These are phyloP conservation scores for Cossypha caffra DNA, from an alignment of 2,797 vertebrate genomes.

Conservation along the genomic window DNA sequence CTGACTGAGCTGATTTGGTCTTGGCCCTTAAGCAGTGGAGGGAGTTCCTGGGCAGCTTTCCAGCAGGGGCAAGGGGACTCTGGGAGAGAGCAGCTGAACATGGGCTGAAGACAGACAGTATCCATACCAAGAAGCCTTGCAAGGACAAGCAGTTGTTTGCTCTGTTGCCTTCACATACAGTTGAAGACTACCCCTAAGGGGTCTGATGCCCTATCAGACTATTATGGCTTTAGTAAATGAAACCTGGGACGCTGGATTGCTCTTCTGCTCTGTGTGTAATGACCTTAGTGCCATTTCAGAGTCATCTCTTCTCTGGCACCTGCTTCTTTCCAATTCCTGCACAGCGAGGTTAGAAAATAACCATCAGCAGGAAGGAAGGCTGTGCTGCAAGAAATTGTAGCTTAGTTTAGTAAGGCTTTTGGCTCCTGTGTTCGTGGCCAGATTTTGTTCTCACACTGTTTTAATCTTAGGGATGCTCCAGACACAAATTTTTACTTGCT, in stretches of 20 bases:
- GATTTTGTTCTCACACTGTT: not conserved
- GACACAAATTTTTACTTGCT: not conserved
- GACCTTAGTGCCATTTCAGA: not conserved
- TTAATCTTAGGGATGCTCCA: not conserved
- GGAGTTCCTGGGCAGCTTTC: not conserved
- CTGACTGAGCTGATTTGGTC: not conserved
- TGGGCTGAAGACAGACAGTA: not conserved
- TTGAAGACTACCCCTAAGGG: not conserved
- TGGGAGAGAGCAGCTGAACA: not conserved
- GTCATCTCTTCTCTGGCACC: not conserved
- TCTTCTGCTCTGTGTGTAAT: not conserved
- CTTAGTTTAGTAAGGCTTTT: not conserved
- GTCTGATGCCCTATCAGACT: not conserved
- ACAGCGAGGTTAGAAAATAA: not conserved
- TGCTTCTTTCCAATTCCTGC: not conserved
- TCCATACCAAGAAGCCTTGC: not conserved
- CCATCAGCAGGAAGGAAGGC: not conserved
- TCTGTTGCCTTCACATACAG: not conserved
- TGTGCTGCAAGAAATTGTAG: not conserved
- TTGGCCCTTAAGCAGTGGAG: not conserved
- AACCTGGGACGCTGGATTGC: not conserved
- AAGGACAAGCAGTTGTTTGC: not conserved
- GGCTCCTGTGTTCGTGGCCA: not conserved
- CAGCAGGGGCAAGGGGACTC: not conserved
- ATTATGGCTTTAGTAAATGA: not conserved